These are phyloP conservation scores for Peribatodes rhomboidaria DNA, from an alignment of 2,888 invertebrate genomes.

Conservation along the genomic window DNA sequence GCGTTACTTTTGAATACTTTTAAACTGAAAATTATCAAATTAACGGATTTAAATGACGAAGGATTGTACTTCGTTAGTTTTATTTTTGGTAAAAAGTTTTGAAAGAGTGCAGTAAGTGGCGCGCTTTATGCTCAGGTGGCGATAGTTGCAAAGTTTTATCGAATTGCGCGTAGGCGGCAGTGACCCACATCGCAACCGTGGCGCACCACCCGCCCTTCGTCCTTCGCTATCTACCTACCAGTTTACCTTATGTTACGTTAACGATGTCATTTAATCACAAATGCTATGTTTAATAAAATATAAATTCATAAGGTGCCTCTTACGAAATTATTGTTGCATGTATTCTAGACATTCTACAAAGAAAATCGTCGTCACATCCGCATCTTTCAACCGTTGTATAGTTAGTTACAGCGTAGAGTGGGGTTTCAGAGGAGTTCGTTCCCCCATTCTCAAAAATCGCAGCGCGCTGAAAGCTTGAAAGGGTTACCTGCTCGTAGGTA, in stretches of 20 bases:
- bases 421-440: conserved; percentile 22
- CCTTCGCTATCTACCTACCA: conserved; percentile 58
- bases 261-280: conserved; percentile 39
- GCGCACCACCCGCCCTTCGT: conserved; percentile 73
- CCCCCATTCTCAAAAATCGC: conserved; percentile 36
- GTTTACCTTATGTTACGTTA: conserved; percentile 36
- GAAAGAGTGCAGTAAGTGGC: conserved; percentile 41
- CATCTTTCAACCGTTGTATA: conserved; percentile 4
- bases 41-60: background rate
- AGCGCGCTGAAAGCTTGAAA: conserved; percentile 29
- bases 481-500: conserved; percentile 25
- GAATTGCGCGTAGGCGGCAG: conserved; percentile 82
- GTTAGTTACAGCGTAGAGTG: background rate
- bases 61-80: background rate
- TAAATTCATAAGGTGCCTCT: conserved; percentile 4
- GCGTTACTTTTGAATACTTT: conserved; percentile 33
- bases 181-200: conserved; percentile 80
- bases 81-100: conserved; percentile 33
- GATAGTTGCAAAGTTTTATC: conserved; percentile 79
- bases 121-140: conserved; percentile 55
- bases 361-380: conserved; percentile 10
- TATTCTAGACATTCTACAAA: conserved; percentile 3
- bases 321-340: background rate
- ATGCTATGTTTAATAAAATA: conserved; percentile 20
- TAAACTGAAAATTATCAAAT: conserved; percentile 14